These are phyloP conservation scores for Cisticola juncidis DNA, from an alignment of 2,113 vertebrate species.

Conservation along the genomic window DNA sequence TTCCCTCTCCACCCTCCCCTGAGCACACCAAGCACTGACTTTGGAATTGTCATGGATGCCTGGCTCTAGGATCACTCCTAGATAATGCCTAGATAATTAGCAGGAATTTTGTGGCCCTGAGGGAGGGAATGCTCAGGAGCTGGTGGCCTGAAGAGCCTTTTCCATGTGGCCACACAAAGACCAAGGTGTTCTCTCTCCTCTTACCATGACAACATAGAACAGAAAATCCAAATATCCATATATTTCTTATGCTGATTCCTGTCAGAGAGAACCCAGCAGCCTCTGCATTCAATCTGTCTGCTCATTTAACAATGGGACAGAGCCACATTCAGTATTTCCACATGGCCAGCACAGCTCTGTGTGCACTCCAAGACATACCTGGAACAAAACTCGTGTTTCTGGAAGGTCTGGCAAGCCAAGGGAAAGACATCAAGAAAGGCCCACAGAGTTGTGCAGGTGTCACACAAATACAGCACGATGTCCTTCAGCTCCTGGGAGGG, in stretches of 20 bases:
- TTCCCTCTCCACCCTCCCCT: not conserved
- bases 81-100: not conserved
- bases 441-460: conserved; percentile 90
- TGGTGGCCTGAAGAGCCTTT: not conserved
- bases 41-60: not conserved
- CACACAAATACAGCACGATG: conserved; percentile 88
- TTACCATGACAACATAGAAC: not conserved
- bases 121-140: fast-evolving
- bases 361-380: conserved; percentile 72
- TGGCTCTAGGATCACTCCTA: not conserved
- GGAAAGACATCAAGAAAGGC: conserved; percentile 94
- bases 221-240: not conserved
- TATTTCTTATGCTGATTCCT: not conserved
- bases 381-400: conserved; percentile 87
- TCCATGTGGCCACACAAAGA: not conserved
- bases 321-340: not conserved
- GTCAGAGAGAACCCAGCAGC: not conserved
- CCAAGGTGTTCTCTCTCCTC: not conserved
- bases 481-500: conserved; percentile 86
- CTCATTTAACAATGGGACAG: not conserved
- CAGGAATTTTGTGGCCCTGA: not conserved
- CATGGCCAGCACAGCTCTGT: not conserved
- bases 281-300: not conserved
- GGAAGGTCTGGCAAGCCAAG: conserved; percentile 85
- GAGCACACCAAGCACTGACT: not conserved